These are phyloP conservation scores for Formica exsecta DNA, from an alignment of 1,140 invertebrate genomes.

Conservation along the genomic window DNA sequence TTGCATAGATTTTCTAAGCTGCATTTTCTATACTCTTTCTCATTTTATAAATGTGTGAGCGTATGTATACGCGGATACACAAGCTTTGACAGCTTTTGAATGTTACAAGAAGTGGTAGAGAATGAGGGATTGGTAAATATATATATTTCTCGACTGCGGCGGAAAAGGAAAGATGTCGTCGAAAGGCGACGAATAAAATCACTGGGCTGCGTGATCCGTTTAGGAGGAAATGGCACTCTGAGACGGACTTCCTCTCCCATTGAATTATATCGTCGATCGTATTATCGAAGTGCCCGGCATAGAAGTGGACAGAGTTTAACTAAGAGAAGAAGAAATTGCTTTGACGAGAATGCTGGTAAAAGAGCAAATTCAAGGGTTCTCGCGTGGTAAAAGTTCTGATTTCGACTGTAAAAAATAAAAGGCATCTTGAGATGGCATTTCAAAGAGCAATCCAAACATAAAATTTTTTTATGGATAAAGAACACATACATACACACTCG, in stretches of 20 bases:
- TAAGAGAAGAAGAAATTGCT: slow-evolving; percentile 46
- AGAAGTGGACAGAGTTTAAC: slow-evolving; percentile 31
- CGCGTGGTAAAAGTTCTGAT: not conserved
- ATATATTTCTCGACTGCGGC: slow-evolving; percentile 6
- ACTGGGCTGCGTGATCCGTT: slow-evolving; percentile 70
- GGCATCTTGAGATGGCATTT: not conserved
- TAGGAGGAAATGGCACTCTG: slow-evolving; percentile 62
- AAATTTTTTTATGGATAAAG: not conserved
- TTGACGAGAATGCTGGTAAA: slow-evolving; percentile 13
- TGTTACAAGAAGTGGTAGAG: not conserved
- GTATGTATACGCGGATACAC: not conserved
- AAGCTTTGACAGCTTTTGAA: slow-evolving; percentile 24
- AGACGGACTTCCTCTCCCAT: slow-evolving; percentile 46
- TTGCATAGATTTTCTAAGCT: not conserved
- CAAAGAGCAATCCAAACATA: not conserved
- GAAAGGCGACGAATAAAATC: slow-evolving; percentile 60
- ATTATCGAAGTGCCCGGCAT: slow-evolving; percentile 51
- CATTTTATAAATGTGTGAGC: not conserved
- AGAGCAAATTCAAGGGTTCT: slow-evolving; percentile 31
- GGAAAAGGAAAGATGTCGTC: slow-evolving; percentile 15
- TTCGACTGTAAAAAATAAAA: slow-evolving; percentile 5
- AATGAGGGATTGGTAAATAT: not conserved
- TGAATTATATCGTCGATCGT: slow-evolving; percentile 70
- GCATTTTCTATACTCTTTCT: not conserved
- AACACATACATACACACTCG: too few species aligned